These are phyloP conservation scores for Acanthosoma haemorrhoidale DNA, from an alignment of 2,888 invertebrate species.

Conservation along the genomic window DNA sequence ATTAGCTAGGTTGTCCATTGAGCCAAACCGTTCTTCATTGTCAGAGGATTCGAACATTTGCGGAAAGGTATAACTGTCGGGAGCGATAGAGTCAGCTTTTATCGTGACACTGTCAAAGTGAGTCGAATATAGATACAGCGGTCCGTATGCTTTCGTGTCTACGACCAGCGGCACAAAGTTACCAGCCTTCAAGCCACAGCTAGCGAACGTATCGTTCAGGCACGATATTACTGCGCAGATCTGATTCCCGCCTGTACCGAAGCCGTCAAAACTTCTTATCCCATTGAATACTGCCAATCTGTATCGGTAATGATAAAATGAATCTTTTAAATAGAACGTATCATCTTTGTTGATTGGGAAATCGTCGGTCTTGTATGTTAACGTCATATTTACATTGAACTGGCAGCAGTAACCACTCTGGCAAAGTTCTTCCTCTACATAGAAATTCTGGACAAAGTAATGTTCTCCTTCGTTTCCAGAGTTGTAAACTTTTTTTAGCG, in stretches of 20 bases:
- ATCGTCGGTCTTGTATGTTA: background rate
- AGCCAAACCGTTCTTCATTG: background rate
- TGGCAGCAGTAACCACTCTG: slow-evolving; percentile 9
- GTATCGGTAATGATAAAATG: background rate
- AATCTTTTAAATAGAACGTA: background rate
- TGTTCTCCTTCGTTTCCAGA: background rate
- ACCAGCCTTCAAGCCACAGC: slow-evolving; percentile 17
- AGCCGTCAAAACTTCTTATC: background rate
- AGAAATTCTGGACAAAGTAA: background rate
- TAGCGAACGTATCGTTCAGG: background rate
- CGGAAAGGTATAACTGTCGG: background rate
- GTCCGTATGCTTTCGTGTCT: background rate
- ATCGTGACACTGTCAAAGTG: background rate
- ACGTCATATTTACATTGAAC: background rate
- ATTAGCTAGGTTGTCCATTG: background rate
- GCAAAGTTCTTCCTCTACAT: background rate
- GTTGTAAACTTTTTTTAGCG: background rate
- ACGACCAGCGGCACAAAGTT: background rate
- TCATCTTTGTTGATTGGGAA: background rate
- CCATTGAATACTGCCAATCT: slow-evolving; percentile 25
- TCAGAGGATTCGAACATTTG: background rate
- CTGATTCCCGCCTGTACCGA: background rate
- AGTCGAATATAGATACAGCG: background rate
- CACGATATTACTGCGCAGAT: slow-evolving; percentile 17
- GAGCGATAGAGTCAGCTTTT: background rate